phyloP scores from a whole-genome alignment of 2,113 vertebrate genomes.

The Sapajus apella region DNA sequence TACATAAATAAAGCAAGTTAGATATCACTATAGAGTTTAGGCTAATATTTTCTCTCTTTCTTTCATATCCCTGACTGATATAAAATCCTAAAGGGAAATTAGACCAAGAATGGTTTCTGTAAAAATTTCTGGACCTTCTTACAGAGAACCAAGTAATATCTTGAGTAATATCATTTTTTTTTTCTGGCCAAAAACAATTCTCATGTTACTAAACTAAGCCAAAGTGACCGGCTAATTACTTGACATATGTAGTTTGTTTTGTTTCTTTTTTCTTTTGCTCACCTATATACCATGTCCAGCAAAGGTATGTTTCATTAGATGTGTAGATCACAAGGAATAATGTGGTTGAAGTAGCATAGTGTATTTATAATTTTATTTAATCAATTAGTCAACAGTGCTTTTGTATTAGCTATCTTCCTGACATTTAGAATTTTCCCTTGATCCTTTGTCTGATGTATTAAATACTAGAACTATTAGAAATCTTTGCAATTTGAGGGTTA shows the following conservation, averaged over 20 bases:
- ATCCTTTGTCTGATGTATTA: background rate
- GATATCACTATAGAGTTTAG: background rate
- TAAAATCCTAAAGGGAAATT: background rate
- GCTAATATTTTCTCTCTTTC: background rate
- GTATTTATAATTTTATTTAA: background rate
- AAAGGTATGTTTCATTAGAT: background rate
- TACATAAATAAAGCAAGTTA: background rate
- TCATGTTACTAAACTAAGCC: background rate
- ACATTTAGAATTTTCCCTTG: background rate
- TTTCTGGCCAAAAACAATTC: background rate
- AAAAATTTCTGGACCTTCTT: background rate
- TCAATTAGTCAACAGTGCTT: background rate
- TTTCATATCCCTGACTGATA: background rate
- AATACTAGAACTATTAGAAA: background rate
- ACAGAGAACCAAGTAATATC: background rate
- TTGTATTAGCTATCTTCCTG: background rate
- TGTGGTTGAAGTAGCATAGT: background rate
- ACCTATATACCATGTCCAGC: background rate
- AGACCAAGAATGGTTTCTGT: background rate
- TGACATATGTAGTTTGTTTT: background rate
- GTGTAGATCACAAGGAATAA: background rate
- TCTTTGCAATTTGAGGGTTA: background rate
- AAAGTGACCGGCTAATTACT: background rate
- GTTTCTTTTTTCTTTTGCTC: background rate
- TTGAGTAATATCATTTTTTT: slow-evolving; percentile 19